phyloP scores from a whole-genome alignment of 2,113 vertebrate species.

The Nycticebus coucang region DNA sequence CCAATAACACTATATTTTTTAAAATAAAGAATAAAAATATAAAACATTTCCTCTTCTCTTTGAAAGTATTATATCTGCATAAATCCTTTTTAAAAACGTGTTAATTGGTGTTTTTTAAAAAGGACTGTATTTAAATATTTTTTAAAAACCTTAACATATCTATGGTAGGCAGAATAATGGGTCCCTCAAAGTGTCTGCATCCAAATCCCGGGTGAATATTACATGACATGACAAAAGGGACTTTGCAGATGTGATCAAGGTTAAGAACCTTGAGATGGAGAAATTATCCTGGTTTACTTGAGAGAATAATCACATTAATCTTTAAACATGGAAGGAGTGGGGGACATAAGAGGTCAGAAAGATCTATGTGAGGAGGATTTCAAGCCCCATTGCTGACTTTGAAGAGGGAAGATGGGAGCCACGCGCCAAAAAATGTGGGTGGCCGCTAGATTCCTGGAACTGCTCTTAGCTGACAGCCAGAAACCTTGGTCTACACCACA shows the following conservation, averaged over 20 bases:
- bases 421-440: not conserved
- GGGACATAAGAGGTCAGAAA: not conserved
- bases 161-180: not conserved
- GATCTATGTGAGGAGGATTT: not conserved
- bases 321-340: not conserved
- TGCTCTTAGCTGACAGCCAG: not conserved
- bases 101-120: slow-evolving; percentile 20
- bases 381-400: not conserved
- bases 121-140: not conserved
- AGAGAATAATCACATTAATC: not conserved
- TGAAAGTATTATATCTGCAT: slow-evolving; percentile 52
- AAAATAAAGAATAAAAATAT: slow-evolving; percentile 39
- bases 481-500: not conserved
- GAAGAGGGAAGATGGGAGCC: not conserved
- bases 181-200: not conserved
- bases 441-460: not conserved
- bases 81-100: slow-evolving; percentile 62
- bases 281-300: not conserved
- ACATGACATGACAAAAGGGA: not conserved
- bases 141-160: not conserved
- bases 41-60: slow-evolving; percentile 49
- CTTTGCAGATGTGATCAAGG: not conserved
- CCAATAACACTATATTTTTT: not conserved
- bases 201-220: not conserved
- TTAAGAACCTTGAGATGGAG: not conserved